Evolutionary conservation across 2,113 vertebrate species (phyloP).

Genomic region (Notarius quadriscutis): DNA sequence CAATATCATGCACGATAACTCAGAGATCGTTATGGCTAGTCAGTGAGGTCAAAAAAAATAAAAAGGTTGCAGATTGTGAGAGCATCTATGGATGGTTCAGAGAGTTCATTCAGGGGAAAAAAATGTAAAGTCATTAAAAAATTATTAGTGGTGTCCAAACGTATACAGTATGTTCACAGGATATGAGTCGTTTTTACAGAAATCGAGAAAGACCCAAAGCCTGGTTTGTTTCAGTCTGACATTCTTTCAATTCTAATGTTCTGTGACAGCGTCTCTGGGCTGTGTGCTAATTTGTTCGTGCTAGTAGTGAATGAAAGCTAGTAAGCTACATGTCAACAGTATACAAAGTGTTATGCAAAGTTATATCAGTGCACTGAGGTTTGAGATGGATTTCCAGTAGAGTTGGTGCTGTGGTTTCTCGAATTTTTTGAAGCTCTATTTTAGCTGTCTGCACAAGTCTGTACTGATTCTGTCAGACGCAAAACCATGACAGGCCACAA

Average conservation of each 20-base stretch:
- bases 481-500: neutral
- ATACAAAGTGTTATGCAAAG: neutral
- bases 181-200: neutral
- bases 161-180: neutral
- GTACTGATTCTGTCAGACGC: neutral
- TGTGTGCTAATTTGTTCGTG: neutral
- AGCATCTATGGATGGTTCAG: neutral
- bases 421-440: neutral
- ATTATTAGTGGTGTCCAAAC: neutral
- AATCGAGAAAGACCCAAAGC: neutral
- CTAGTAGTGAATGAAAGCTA: neutral
- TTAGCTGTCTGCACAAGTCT: neutral
- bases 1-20: neutral
- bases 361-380: neutral
- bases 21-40: neutral
- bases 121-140: neutral
- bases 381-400: neutral
- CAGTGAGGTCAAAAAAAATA: neutral
- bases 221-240: neutral
- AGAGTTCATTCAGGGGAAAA: neutral
- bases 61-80: neutral
- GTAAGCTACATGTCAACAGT: neutral
- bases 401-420: neutral
- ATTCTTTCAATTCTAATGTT: neutral
- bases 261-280: neutral